Percentiles rank a stretch among this genome's conserved stretches.
Evolutionary conservation across 2,797 vertebrate species (phyloP).

Genomic region (Helostoma temminkii): DNA sequence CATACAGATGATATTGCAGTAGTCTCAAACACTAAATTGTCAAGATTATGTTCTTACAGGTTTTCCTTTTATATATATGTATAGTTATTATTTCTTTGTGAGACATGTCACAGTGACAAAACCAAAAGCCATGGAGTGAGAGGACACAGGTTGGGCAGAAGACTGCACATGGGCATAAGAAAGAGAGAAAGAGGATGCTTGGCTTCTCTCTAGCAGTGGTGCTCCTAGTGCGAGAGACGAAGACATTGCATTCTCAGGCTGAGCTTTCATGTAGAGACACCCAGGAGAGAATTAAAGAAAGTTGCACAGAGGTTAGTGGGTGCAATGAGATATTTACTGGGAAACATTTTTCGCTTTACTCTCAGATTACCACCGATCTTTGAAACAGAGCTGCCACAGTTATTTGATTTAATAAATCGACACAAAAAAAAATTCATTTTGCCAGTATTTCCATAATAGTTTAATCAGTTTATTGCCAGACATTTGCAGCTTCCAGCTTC

Average conservation of each 20-base stretch:
- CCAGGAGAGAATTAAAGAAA: conserved; percentile 58
- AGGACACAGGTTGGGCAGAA: conserved; percentile 25
- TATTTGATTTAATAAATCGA: not conserved
- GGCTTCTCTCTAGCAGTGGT: conserved; percentile 61
- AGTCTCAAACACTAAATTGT: not conserved
- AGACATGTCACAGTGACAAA: conserved; percentile 16
- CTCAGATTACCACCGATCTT: conserved; percentile 30
- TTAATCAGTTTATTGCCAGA: not conserved
- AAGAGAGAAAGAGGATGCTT: conserved; percentile 29
- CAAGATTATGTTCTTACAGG: not conserved
- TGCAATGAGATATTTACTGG: conserved; percentile 49
- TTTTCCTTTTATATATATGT: not conserved
- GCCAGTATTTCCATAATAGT: not conserved
- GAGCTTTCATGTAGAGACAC: conserved; percentile 67
- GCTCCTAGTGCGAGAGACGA: conserved; percentile 72
- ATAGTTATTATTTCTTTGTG: not conserved
- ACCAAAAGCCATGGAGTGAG: not conserved
- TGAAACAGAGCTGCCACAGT: conserved; percentile 31
- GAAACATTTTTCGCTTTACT: conserved; percentile 38
- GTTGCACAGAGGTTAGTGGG: conserved; percentile 55
- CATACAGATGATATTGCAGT: not conserved
- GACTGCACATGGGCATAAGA: conserved; percentile 17
- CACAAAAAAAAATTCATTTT: not conserved
- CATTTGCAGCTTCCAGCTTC: not conserved
- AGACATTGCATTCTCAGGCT: conserved; percentile 59